Percentiles rank a stretch among this genome's conserved stretches.
These are phyloP conservation scores for Chelonia mydas DNA, from an alignment of 2,797 vertebrate genomes.

Conservation along the genomic window DNA sequence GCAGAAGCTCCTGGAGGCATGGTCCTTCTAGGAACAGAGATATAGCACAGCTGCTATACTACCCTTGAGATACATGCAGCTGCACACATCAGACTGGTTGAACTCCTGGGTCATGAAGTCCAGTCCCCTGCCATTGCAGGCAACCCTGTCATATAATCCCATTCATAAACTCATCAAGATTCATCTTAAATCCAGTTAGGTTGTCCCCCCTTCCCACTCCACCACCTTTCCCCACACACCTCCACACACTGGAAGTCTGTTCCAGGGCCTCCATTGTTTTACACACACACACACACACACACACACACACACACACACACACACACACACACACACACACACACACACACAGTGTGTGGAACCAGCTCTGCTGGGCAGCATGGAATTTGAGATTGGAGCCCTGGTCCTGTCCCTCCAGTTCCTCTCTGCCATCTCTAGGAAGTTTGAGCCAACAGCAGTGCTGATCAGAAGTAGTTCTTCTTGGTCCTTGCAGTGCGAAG, in stretches of 20 bases:
- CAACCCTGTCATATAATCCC: background rate
- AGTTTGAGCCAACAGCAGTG: background rate
- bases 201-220: background rate
- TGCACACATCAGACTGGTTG: fast-evolving
- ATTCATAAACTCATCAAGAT: background rate
- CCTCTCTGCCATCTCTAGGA: background rate
- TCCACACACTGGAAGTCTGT: too few relatives aligned
- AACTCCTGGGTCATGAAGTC: background rate
- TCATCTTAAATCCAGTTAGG: background rate
- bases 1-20: background rate
- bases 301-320: background rate
- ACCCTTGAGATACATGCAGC: background rate
- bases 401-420: background rate
- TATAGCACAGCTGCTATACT: fast-evolving
- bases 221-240: too few relatives aligned
- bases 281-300: fast-evolving
- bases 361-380: background rate
- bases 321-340: background rate
- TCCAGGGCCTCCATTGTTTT: background rate
- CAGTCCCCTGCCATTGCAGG: background rate
- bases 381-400: background rate
- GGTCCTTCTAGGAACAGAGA: background rate
- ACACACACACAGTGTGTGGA: fast-evolving
- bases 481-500: background rate
- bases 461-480: background rate